A percentile compares a stretch with the other conserved stretches of the same genome.
Evolutionary conservation across 2,888 invertebrate genomes (phyloP).

Genomic region (Philereme transversata): DNA sequence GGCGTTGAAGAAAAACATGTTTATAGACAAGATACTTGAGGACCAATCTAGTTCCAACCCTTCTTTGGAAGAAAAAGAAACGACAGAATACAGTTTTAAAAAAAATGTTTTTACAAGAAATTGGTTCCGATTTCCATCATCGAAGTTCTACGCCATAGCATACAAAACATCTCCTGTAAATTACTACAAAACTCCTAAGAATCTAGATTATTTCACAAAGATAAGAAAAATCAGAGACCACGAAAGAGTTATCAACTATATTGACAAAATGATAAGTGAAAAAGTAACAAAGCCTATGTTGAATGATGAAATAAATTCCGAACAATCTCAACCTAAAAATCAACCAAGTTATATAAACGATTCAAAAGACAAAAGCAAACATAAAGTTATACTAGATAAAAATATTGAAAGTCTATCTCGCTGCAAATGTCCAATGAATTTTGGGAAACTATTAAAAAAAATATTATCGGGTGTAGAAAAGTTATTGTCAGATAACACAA

Average conservation of each 20-base stretch:
- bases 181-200: conserved; percentile 56
- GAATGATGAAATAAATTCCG: conserved; percentile 37
- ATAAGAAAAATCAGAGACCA: conserved; percentile 66
- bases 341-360: neutral
- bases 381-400: neutral
- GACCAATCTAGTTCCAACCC: conserved; percentile 53
- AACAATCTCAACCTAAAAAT: conserved; percentile 17
- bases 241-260: conserved; percentile 63
- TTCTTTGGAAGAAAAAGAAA: conserved; percentile 41
- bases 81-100: conserved; percentile 50
- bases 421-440: conserved; percentile 57
- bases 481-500: conserved; percentile 41
- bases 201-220: conserved; percentile 68
- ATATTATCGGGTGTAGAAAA: conserved; percentile 51
- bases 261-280: conserved; percentile 67
- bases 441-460: conserved; percentile 48
- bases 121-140: conserved; percentile 54
- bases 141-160: conserved; percentile 54
- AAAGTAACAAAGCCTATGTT: conserved; percentile 45
- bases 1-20: conserved; percentile 59
- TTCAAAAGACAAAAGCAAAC: neutral
- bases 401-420: neutral
- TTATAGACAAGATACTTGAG: conserved; percentile 57
- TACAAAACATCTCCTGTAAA: conserved; percentile 61
- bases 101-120: conserved; percentile 55